These are phyloP conservation scores for Periophthalmodon schlosseri DNA, from an alignment of 2,113 vertebrate species.

Conservation along the genomic window DNA sequence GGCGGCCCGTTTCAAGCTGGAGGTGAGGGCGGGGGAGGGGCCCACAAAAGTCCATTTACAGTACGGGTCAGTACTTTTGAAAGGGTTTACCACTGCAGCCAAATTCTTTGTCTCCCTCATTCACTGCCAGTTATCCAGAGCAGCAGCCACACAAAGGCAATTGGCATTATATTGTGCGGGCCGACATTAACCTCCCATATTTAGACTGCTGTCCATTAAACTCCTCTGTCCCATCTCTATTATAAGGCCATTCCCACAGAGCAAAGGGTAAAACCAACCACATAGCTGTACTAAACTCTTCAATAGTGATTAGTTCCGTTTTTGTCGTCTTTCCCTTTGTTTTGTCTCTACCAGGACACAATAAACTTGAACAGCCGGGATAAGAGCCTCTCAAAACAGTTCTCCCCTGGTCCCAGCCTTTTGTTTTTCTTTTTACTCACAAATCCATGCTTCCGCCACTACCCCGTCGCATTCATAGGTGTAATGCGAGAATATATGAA, in stretches of 20 bases:
- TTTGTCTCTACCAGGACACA: slow-evolving; percentile 33
- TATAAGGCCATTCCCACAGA: slow-evolving; percentile 61
- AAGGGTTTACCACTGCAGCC: slow-evolving; percentile 78
- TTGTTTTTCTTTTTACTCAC: slow-evolving; percentile 46
- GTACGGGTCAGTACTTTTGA: slow-evolving; percentile 81
- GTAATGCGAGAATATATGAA: slow-evolving; percentile 46
- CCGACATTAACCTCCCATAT: slow-evolving; percentile 75
- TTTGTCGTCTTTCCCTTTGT: slow-evolving; percentile 35
- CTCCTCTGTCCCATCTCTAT: slow-evolving; percentile 60
- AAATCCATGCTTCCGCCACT: slow-evolving; percentile 28
- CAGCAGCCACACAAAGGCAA: slow-evolving; percentile 67
- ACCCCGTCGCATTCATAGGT: slow-evolving; percentile 37
- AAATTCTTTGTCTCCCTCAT: slow-evolving; percentile 76
- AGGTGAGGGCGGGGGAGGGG: slow-evolving; percentile 40
- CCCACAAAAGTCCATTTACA: slow-evolving; percentile 77
- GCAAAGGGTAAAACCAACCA: slow-evolving; percentile 43
- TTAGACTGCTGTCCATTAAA: slow-evolving; percentile 72
- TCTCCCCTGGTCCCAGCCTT: slow-evolving; percentile 27
- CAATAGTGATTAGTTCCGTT: slow-evolving; percentile 53
- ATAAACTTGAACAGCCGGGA: slow-evolving; percentile 27
- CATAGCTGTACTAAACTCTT: slow-evolving; percentile 47
- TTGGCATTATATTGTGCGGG: slow-evolving; percentile 69
- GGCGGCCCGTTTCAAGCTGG: slow-evolving; percentile 54
- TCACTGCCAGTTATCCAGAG: slow-evolving; percentile 68
- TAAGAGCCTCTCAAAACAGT: slow-evolving; percentile 31